Conservation (phyloP, 1,140 invertebrate species). For the Venturia canescens region DNA sequence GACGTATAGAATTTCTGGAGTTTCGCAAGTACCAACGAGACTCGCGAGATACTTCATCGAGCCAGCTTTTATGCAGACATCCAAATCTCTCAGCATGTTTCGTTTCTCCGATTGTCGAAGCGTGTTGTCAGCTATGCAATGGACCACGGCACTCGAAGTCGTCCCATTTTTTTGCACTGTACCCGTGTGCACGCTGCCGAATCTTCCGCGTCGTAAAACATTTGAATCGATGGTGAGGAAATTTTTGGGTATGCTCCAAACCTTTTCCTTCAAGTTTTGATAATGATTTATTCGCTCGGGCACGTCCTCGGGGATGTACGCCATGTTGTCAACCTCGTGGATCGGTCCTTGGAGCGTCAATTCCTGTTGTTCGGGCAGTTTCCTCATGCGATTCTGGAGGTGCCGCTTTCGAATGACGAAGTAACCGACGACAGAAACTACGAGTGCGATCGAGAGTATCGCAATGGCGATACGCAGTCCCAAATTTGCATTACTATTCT, state of each 20-base stretch:
- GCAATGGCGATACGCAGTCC: slow-evolving; percentile 81
- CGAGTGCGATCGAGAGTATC: slow-evolving; percentile 79
- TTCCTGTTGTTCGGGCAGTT: slow-evolving; percentile 81
- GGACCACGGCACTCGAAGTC: slow-evolving; percentile 67
- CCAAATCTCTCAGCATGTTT: slow-evolving; percentile 85
- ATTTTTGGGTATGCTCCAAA: slow-evolving; percentile 85
- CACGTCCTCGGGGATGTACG: slow-evolving; percentile 85
- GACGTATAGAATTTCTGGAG: slow-evolving; percentile 83
- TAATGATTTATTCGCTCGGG: slow-evolving; percentile 82
- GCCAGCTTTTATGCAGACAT: slow-evolving; percentile 82
- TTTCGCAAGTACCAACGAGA: slow-evolving; percentile 88
- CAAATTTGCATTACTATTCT: slow-evolving; percentile 60
- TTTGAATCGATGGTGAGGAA: slow-evolving; percentile 82
- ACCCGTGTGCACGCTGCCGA: slow-evolving; percentile 85
- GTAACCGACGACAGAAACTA: slow-evolving; percentile 80
- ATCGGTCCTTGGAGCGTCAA: slow-evolving; percentile 82
- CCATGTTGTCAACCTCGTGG: slow-evolving; percentile 79
- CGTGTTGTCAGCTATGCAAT: slow-evolving; percentile 79
- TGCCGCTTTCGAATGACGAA: slow-evolving; percentile 79
- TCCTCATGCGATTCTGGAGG: slow-evolving; percentile 73
- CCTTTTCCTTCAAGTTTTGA: slow-evolving; percentile 84
- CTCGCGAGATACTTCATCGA: slow-evolving; percentile 84
- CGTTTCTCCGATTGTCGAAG: slow-evolving; percentile 81
- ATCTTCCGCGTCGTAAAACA: slow-evolving; percentile 84
- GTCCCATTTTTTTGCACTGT: slow-evolving; percentile 79